Base-by-base conservation (phyloP, 1,140 invertebrate genomes). In the Drosophila subpulchrella region DNA sequence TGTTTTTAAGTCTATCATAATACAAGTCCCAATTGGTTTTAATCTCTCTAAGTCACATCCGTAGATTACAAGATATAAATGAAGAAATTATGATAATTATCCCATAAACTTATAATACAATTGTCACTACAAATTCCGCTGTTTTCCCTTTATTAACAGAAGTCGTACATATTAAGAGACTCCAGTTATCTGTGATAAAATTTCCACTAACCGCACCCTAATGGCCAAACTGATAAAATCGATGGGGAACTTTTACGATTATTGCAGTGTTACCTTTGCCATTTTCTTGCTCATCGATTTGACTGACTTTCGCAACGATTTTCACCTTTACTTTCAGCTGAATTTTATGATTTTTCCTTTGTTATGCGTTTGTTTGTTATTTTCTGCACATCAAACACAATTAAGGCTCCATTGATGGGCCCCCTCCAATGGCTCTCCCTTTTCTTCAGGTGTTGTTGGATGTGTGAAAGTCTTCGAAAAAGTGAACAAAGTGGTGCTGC, bases 391-490 rank as follows among this genome's bases (percentile, higher is more conserved):
- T 55, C 47, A 76, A 76, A 76, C 61, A 67, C 72, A 76, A 76
- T 76, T 76, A 75, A 55, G 46, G 60, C 24, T 39, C 60, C 60
- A 75, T 75, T 75, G 60, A 75, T 75, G 41, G 41, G 39, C n/a
- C 20, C 15, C 32, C 46, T 46, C 27, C 3, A 68, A 34, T 58
- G 17, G 13, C 13, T 59, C 61, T 50, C 54, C 20, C 27, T 3
- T 27, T 27, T 30, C 42, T 32, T 30, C 47, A 15, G 38, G 24
- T 66, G 42, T 46, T 51, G 59, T 59, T 51, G 17, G 24, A 53
- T 44, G 61, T 70, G 77, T 66, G 78, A 85, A 85, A 86, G 82
- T 85, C 78, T 57, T 54, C 34, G 56, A 27, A 63, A 46, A 73
- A 61, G 70, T 73, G 55, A 58, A 76, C 55, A 75, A 53, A 59